These are phyloP conservation scores for Silurus glanis DNA, from an alignment of 2,113 vertebrate species.

Conservation along the genomic window DNA sequence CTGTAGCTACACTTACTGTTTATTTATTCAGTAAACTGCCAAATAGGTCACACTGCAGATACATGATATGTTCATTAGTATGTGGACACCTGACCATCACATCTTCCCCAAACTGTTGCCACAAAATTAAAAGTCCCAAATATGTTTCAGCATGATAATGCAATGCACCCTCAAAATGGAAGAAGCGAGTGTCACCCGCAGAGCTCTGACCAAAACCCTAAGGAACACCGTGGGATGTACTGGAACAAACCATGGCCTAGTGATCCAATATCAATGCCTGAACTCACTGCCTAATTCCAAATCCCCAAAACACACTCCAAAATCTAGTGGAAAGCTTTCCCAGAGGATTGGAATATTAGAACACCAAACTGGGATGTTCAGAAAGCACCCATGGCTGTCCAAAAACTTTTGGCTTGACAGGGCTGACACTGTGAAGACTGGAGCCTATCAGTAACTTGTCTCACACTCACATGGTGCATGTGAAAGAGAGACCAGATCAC, in stretches of 20 bases:
- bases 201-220: too few relatives aligned
- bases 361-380: neutral
- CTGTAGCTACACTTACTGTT: neutral
- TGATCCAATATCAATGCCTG: too few relatives aligned
- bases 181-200: too few relatives aligned
- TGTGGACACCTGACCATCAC: neutral
- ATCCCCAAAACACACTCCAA: too few relatives aligned
- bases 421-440: neutral
- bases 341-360: too few relatives aligned
- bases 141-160: neutral
- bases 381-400: neutral
- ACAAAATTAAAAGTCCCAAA: neutral
- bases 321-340: too few relatives aligned
- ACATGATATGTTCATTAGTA: neutral
- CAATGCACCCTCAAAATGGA: too few relatives aligned
- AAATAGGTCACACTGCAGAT: neutral
- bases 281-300: too few relatives aligned
- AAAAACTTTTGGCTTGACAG: neutral
- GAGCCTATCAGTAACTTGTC: neutral
- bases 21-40: neutral
- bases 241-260: too few relatives aligned
- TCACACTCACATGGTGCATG: neutral
- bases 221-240: too few relatives aligned
- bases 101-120: neutral
- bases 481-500: neutral